These are phyloP conservation scores for Octodonta nipae DNA, from an alignment of 2,888 invertebrate species.

Conservation along the genomic window DNA sequence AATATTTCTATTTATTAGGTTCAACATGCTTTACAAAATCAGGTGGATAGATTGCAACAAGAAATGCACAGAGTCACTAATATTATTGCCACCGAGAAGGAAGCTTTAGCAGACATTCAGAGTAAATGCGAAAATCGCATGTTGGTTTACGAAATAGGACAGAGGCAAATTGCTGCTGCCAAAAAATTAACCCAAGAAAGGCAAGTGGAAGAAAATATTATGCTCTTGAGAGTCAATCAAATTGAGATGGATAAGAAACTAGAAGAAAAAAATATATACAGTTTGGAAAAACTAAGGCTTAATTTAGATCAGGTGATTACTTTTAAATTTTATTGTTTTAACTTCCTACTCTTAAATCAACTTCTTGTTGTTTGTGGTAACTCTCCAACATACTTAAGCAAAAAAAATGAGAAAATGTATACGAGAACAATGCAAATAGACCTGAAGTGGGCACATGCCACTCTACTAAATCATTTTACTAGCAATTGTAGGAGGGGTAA, in stretches of 20 bases:
- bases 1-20: constrained; percentile 12
- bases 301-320: constrained; percentile 54
- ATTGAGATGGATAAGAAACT: constrained; percentile 49
- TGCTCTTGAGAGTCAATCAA: constrained; percentile 53
- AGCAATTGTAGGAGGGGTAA: no score
- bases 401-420: background rate
- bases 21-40: constrained; percentile 33
- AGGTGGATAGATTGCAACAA: constrained; percentile 43
- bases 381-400: no score
- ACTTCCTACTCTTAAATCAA: no score
- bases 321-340: no score
- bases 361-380: no score
- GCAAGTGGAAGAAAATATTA: constrained; percentile 51
- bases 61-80: constrained; percentile 42
- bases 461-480: no score
- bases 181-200: constrained; percentile 40
- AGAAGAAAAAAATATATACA: constrained; percentile 50
- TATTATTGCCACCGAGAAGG: constrained; percentile 35
- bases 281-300: constrained; percentile 53
- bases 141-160: constrained; percentile 44
- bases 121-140: constrained; percentile 43
- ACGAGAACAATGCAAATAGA: no score
- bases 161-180: constrained; percentile 39
- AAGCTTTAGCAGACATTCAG: constrained; percentile 23
- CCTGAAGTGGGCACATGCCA: no score